These are phyloP conservation scores for Amphipyra tragopoginis DNA, from an alignment of 2,888 invertebrate species.

Conservation along the genomic window DNA sequence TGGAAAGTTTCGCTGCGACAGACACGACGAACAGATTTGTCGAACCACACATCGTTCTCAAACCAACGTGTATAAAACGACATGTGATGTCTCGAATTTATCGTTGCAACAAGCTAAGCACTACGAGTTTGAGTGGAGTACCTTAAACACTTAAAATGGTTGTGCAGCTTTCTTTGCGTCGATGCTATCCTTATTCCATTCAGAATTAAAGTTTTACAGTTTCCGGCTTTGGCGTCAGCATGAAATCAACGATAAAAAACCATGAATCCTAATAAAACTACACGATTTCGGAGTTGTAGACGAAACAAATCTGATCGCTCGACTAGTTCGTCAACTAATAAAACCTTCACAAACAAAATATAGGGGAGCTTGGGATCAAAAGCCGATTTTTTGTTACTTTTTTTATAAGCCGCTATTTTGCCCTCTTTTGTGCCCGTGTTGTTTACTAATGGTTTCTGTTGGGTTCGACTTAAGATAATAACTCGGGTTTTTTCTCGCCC, in stretches of 20 bases:
- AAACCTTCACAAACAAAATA: slow-evolving; percentile 85
- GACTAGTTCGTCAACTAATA: slow-evolving; percentile 84
- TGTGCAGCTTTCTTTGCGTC: not conserved
- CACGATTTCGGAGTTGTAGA: slow-evolving; percentile 48
- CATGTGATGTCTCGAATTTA: slow-evolving; percentile 1
- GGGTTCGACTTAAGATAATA: slow-evolving; percentile 90
- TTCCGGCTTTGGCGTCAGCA: slow-evolving; percentile 24
- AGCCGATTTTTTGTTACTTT: slow-evolving; percentile 87
- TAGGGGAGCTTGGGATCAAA: slow-evolving; percentile 86
- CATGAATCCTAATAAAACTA: slow-evolving; percentile 53
- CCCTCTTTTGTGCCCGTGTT: slow-evolving; percentile 89
- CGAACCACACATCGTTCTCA: slow-evolving; percentile 57
- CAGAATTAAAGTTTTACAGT: slow-evolving; percentile 7
- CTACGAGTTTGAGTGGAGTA: not conserved
- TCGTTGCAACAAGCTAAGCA: slow-evolving; percentile 4
- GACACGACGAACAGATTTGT: slow-evolving; percentile 73
- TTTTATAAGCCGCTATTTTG: slow-evolving; percentile 87
- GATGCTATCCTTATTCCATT: not conserved
- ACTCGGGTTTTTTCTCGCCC: slow-evolving; percentile 87
- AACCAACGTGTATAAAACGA: slow-evolving; percentile 12
- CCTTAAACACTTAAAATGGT: not conserved
- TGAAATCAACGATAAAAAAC: slow-evolving; percentile 41
- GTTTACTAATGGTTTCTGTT: slow-evolving; percentile 90
- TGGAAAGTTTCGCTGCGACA: slow-evolving; percentile 76
- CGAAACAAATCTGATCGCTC: slow-evolving; percentile 72